These are phyloP conservation scores for Tetranychus cinnabarinus DNA, from an alignment of 1,140 invertebrate species.

Conservation along the genomic window DNA sequence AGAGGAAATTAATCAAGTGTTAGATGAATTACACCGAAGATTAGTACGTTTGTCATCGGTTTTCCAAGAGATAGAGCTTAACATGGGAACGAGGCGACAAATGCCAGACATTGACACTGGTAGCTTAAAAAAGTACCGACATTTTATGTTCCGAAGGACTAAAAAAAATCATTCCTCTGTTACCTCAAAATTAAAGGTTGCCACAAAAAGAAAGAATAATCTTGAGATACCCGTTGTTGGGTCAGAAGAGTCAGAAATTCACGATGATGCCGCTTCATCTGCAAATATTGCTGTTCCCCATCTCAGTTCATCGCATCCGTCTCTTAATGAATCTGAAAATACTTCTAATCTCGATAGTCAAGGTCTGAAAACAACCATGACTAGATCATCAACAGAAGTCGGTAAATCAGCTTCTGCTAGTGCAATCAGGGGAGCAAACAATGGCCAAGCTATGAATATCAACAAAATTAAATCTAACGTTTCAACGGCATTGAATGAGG, in stretches of 20 bases:
- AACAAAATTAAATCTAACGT: neutral
- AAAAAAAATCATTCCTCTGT: slow-evolving; percentile 20
- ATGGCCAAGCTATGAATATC: neutral
- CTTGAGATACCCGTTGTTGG: neutral
- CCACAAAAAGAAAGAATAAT: slow-evolving; percentile 1
- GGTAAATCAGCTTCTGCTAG: neutral
- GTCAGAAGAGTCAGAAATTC: neutral
- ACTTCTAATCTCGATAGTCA: neutral
- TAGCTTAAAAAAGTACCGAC: slow-evolving; percentile 38
- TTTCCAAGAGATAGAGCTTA: slow-evolving; percentile 25
- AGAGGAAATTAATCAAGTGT: neutral
- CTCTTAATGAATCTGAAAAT: slow-evolving; percentile 14
- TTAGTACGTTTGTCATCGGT: slow-evolving; percentile 33
- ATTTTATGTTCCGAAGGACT: slow-evolving; percentile 40
- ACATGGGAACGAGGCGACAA: neutral
- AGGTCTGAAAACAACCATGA: slow-evolving; percentile 1
- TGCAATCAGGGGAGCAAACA: neutral
- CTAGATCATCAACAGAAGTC: slow-evolving; percentile 17
- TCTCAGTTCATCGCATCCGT: slow-evolving; percentile 25
- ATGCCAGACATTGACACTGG: slow-evolving; percentile 27
- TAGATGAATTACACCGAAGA: slow-evolving; percentile 33
- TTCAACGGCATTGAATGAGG: slow-evolving; percentile 22
- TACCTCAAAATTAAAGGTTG: neutral
- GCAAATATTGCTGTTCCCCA: neutral
- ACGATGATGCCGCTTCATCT: neutral